Evolutionary conservation across 1,140 invertebrate species (phyloP).

Genomic region (Heliconius himera): DNA sequence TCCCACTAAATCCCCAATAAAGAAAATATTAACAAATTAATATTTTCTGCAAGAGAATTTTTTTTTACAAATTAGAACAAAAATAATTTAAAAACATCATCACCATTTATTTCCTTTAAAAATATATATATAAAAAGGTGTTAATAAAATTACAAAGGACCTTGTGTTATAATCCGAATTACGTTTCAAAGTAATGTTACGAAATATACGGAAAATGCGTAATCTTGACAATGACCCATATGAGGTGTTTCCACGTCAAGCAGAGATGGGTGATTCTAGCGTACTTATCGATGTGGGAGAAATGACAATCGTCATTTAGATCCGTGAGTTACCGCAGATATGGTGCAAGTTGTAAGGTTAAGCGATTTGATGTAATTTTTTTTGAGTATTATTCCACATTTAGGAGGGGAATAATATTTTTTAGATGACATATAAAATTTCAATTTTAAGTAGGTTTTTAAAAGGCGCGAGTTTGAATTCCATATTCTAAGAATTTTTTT

Average conservation of each 20-base stretch:
- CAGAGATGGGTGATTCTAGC: constrained; percentile 47
- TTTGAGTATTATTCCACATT: background rate
- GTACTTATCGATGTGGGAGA: constrained; percentile 55
- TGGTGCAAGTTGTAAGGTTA: constrained; percentile 21
- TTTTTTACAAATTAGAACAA: background rate
- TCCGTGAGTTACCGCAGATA: constrained; percentile 36
- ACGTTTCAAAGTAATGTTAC: constrained; percentile 11
- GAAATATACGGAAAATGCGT: constrained; percentile 30
- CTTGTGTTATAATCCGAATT: constrained; percentile 18
- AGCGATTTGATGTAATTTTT: constrained; percentile 16
- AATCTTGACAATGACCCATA: constrained; percentile 36
- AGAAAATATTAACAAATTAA: too few relatives aligned
- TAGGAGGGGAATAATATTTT: too few relatives aligned
- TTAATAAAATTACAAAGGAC: background rate
- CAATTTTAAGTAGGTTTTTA: too few relatives aligned
- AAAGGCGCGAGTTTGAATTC: too few relatives aligned
- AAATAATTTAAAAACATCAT: background rate
- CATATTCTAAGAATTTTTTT: too few relatives aligned
- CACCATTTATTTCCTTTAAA: background rate
- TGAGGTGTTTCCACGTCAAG: constrained; percentile 44
- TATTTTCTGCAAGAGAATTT: background rate
- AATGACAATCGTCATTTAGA: constrained; percentile 48
- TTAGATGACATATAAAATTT: too few relatives aligned
- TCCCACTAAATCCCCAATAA: too few relatives aligned
- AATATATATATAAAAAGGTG: background rate